A percentile compares a stretch with the other conserved stretches of the same genome.
phyloP scores from a whole-genome alignment of 2,797 vertebrate species.

The Garrulus glandarius region DNA sequence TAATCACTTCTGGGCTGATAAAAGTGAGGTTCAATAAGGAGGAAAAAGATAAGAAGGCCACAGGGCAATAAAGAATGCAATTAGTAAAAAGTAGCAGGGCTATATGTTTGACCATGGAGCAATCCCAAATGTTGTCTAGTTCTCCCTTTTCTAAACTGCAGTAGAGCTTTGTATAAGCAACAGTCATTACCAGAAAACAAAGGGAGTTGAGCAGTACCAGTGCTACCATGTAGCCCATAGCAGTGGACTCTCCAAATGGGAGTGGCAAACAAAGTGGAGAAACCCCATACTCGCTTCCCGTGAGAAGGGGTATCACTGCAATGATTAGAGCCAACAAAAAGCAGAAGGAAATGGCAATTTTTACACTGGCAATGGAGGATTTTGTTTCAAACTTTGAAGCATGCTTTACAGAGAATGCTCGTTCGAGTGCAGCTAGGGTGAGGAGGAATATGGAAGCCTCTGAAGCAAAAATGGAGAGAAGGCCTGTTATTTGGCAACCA shows the following conservation, averaged over 20 bases:
- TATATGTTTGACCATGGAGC: constrained; percentile 85
- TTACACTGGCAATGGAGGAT: constrained; percentile 58
- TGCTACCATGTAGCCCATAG: constrained; percentile 80
- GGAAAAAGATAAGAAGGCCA: constrained; percentile 89
- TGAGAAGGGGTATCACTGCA: constrained; percentile 81
- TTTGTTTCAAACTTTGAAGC: constrained; percentile 68
- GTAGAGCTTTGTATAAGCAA: constrained; percentile 87
- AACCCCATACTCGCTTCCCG: constrained; percentile 73
- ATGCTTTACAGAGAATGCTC: constrained; percentile 74
- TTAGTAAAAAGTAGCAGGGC: constrained; percentile 90
- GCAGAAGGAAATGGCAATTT: constrained; percentile 71
- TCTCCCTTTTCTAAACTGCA: constrained; percentile 81
- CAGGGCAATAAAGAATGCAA: constrained; percentile 89
- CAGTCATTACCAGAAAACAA: constrained; percentile 89
- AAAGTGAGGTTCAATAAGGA: constrained; percentile 84
- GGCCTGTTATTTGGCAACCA: constrained; percentile 84
- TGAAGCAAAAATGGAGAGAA: constrained; percentile 86
- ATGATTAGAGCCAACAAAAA: constrained; percentile 78
- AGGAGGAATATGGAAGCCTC: constrained; percentile 89
- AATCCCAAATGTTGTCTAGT: constrained; percentile 80
- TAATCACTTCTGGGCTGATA: constrained; percentile 84
- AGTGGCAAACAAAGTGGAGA: constrained; percentile 88
- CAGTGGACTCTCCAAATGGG: constrained; percentile 77
- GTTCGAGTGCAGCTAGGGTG: constrained; percentile 85
- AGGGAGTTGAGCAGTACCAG: constrained; percentile 87